These are phyloP conservation scores for Hyphantria cunea DNA, from an alignment of 1,140 invertebrate genomes.

Conservation along the genomic window DNA sequence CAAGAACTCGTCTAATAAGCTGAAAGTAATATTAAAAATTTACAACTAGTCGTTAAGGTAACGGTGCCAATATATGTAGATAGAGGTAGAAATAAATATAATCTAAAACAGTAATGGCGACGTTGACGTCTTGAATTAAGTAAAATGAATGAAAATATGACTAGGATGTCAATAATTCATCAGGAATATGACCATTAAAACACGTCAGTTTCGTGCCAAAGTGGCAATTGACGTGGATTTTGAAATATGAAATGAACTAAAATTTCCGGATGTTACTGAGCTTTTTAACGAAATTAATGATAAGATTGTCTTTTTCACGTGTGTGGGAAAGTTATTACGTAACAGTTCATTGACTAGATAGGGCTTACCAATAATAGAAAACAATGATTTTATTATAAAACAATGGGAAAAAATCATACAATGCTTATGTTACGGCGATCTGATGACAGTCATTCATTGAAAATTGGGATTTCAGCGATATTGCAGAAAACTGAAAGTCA, in stretches of 20 bases:
- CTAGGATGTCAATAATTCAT: constrained; percentile 18
- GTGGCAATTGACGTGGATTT: constrained; percentile 5
- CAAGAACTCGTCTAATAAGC: background rate
- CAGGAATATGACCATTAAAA: constrained; percentile 8
- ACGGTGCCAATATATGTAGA: background rate
- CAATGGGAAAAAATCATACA: too few species aligned
- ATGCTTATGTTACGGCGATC: too few species aligned
- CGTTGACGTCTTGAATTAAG: constrained; percentile 4
- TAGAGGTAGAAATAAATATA: constrained; percentile 1
- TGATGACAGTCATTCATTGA: too few species aligned
- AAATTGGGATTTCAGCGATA: too few species aligned
- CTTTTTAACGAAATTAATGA: constrained; percentile 4
- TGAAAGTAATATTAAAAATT: background rate
- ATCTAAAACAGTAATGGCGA: constrained; percentile 6
- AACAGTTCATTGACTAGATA: constrained; percentile 6
- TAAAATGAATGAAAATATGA: constrained; percentile 8
- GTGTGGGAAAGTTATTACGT: background rate
- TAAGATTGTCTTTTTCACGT: background rate
- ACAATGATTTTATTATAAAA: too few species aligned
- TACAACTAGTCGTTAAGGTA: background rate
- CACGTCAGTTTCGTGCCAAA: constrained; percentile 12
- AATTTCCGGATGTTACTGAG: constrained; percentile 9
- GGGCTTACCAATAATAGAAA: background rate
- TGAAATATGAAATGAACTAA: constrained; percentile 10
- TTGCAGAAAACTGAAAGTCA: too few species aligned